phyloP scores from a whole-genome alignment of 2,888 invertebrate genomes.

The Tinea semifulvella region DNA sequence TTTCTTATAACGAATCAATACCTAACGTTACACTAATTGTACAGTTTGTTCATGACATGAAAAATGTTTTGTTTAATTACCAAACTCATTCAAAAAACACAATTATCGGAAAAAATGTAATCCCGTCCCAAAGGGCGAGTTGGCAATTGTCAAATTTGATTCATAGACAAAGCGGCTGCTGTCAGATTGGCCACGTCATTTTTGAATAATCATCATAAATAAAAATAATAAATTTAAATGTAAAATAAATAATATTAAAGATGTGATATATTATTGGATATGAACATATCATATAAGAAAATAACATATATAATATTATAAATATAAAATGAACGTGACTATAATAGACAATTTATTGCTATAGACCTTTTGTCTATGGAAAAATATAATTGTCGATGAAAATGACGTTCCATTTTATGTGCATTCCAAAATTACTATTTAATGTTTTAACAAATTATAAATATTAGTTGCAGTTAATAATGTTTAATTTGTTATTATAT shows the following conservation, averaged over 20 bases:
- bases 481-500: no score
- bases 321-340: not conserved
- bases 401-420: conserved; percentile 33
- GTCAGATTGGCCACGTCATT: conserved; percentile 64
- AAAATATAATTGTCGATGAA: conserved; percentile 32
- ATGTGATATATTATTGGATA: not conserved
- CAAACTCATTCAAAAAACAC: conserved; percentile 1
- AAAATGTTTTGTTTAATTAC: not conserved
- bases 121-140: conserved; percentile 37
- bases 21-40: not conserved
- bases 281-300: not conserved
- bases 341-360: not conserved
- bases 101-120: no score
- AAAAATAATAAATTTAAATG: no score
- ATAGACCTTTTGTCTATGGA: not conserved
- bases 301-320: not conserved
- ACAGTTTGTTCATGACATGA: not conserved
- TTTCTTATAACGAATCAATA: not conserved
- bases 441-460: not conserved
- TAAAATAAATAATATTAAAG: conserved; percentile 13
- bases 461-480: no score
- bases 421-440: not conserved
- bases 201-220: conserved; percentile 32
- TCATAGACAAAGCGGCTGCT: conserved; percentile 46
- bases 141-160: conserved; percentile 51